These are phyloP conservation scores for Eptesicus fuscus DNA, from an alignment of 2,113 vertebrate genomes.

Conservation along the genomic window DNA sequence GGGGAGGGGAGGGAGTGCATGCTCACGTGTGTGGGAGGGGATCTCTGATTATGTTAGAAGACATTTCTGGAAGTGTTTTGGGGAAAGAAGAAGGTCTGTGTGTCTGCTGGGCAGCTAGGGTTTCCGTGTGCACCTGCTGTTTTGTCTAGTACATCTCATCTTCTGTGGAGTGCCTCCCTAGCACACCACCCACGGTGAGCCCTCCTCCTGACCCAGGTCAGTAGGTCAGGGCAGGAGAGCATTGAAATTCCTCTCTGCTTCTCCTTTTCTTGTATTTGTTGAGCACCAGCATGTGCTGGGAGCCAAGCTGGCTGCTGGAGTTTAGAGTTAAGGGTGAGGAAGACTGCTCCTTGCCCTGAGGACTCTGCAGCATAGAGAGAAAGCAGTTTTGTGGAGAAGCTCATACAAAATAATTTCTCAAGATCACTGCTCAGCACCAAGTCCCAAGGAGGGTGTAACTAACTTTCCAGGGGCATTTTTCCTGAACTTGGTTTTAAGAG, in stretches of 20 bases:
- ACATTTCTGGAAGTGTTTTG: not conserved
- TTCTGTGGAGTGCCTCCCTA: not conserved
- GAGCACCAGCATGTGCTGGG: not conserved
- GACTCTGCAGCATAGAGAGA: not conserved
- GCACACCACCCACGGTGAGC: accelerated
- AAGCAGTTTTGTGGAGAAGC: not conserved
- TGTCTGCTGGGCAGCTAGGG: not conserved
- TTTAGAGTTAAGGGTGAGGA: not conserved
- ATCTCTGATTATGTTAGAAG: not conserved
- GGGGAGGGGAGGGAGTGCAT: no score
- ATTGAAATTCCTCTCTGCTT: not conserved
- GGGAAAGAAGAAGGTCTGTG: not conserved
- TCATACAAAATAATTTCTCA: not conserved
- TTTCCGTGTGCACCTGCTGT: not conserved
- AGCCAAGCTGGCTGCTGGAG: not conserved
- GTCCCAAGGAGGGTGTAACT: not conserved
- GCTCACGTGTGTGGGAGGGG: not conserved
- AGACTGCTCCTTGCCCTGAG: not conserved
- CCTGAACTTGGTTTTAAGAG: not conserved
- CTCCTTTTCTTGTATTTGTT: not conserved
- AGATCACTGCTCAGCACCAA: not conserved
- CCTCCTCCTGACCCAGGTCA: not conserved
- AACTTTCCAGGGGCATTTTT: not conserved
- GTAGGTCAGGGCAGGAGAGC: not conserved
- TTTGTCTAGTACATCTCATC: not conserved